A percentile compares a stretch with the other conserved stretches of the same genome.
These are phyloP conservation scores for Cheilosia pagana DNA, from an alignment of 2,888 invertebrate genomes.

Conservation along the genomic window DNA sequence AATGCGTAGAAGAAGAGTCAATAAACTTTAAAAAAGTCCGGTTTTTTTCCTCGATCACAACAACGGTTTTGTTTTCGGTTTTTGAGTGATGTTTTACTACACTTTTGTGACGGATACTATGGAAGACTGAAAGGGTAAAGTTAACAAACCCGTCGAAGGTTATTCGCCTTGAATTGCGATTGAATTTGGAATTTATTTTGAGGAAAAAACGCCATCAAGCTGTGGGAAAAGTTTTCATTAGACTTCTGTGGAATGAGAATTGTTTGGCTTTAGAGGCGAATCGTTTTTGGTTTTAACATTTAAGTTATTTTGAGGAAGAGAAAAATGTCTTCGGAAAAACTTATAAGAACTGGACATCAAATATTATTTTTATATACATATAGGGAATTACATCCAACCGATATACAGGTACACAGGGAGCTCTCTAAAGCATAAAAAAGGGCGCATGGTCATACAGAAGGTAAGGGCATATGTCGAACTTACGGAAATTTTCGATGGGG, in stretches of 20 bases:
- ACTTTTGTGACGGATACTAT: neutral
- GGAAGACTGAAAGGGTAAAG: neutral
- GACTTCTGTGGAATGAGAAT: neutral
- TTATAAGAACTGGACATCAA: too few species aligned
- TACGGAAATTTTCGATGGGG: too few species aligned
- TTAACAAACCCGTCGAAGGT: slow-evolving; percentile 56
- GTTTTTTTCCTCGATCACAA: slow-evolving; percentile 26
- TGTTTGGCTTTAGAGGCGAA: neutral
- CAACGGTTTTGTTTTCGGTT: slow-evolving; percentile 52
- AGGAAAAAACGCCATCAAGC: neutral
- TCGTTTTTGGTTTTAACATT: neutral
- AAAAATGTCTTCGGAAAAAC: too few species aligned
- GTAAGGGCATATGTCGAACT: too few species aligned
- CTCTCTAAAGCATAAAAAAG: too few species aligned
- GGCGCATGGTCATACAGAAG: too few species aligned
- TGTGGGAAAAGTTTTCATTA: slow-evolving; percentile 43
- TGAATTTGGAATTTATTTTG: slow-evolving; percentile 8
- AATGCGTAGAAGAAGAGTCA: slow-evolving; percentile 52
- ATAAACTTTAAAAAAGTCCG: slow-evolving; percentile 48
- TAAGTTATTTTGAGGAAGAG: too few species aligned
- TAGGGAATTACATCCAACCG: too few species aligned
- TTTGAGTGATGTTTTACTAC: slow-evolving; percentile 27
- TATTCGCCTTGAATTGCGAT: slow-evolving; percentile 35
- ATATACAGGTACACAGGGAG: too few species aligned
- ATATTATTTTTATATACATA: too few species aligned